These are phyloP conservation scores for Pterobdella sp. DNA, from an alignment of 2,888 invertebrate species.

Conservation along the genomic window DNA sequence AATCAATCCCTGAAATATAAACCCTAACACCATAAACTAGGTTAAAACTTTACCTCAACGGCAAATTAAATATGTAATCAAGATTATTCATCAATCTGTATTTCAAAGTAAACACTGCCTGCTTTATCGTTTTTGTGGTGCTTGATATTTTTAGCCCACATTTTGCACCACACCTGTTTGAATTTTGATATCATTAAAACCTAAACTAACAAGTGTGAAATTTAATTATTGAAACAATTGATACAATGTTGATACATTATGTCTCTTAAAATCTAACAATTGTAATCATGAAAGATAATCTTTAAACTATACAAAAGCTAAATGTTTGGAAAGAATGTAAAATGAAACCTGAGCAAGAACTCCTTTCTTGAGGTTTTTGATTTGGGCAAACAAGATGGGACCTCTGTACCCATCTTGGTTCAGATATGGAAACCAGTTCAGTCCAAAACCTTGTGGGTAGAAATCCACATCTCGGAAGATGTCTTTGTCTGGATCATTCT, in stretches of 20 bases:
- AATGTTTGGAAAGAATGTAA: no score
- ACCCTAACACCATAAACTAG: no score
- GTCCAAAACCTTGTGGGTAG: slow-evolving; percentile 30
- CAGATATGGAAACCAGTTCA: slow-evolving; percentile 34
- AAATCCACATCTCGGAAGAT: slow-evolving; percentile 29
- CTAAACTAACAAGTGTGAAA: no score
- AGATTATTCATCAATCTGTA: slow-evolving; percentile 72
- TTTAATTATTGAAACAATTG: no score
- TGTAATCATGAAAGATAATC: background rate
- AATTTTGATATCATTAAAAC: no score
- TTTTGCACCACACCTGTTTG: slow-evolving; percentile 44
- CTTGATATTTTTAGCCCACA: slow-evolving; percentile 54
- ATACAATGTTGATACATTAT: no score
- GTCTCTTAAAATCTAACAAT: no score
- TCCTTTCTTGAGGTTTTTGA: slow-evolving; percentile 43
- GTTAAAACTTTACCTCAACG: no score
- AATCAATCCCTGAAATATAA: no score
- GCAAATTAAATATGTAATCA: no score
- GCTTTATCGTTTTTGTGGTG: slow-evolving; percentile 81
- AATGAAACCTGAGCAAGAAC: slow-evolving; percentile 40
- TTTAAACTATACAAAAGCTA: slow-evolving; percentile 37
- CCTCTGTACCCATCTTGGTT: slow-evolving; percentile 40
- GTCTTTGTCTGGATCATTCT: slow-evolving; percentile 35
- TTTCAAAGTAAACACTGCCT: slow-evolving; percentile 87
- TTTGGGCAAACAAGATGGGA: slow-evolving; percentile 47